Evolutionary conservation across 2,113 vertebrate genomes (phyloP).

Genomic region (Cacatua alba): DNA sequence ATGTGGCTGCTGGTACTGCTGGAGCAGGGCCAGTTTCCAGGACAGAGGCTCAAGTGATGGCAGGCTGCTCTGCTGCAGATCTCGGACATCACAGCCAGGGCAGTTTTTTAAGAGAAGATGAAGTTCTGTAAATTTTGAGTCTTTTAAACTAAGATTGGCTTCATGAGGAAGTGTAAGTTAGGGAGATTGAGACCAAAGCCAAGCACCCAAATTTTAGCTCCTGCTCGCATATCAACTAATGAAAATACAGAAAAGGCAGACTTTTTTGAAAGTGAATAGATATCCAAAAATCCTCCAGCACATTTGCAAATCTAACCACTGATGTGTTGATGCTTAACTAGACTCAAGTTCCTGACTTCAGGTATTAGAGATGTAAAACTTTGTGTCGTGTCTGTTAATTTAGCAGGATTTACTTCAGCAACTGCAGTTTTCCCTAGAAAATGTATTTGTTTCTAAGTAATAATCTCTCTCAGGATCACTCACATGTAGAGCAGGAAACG

Average conservation of each 20-base stretch:
- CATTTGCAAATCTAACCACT: neutral
- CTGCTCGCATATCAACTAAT: neutral
- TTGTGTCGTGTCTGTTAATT: neutral
- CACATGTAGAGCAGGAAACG: neutral
- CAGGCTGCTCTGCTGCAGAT: neutral
- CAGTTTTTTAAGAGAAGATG: neutral
- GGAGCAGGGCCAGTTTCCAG: neutral
- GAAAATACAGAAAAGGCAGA: neutral
- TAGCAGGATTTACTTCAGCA: neutral
- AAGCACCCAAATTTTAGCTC: neutral
- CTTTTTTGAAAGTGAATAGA: neutral
- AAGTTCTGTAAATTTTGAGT: neutral
- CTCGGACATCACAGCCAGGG: neutral
- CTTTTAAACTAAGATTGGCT: neutral
- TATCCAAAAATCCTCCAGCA: neutral
- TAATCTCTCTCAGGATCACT: constrained; percentile 9
- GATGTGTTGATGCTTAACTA: neutral
- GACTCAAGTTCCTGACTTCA: neutral
- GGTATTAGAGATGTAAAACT: neutral
- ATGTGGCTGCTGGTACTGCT: neutral
- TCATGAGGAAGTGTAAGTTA: neutral
- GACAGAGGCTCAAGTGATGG: neutral
- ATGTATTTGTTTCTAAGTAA: neutral
- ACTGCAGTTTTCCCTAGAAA: neutral
- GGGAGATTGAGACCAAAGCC: neutral